Evolutionary conservation across 1,140 invertebrate genomes (phyloP).

Genomic region (Sycophaga agraensis): DNA sequence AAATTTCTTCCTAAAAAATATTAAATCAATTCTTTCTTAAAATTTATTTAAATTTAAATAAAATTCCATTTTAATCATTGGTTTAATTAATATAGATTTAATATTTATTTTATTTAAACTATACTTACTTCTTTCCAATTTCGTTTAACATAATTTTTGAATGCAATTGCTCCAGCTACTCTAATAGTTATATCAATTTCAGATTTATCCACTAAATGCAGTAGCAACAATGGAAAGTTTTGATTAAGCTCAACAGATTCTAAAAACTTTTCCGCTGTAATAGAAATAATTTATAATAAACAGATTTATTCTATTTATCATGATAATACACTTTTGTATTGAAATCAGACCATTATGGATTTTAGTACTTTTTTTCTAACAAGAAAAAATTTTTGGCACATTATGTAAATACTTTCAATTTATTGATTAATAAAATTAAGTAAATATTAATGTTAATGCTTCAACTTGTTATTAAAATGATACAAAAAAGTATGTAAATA

Average conservation of each 20-base stretch:
- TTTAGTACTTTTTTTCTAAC: too few relatives aligned
- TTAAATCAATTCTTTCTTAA: background rate
- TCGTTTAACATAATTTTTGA: constrained; percentile 95
- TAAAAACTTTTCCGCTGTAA: constrained; percentile 88
- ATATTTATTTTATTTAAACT: background rate
- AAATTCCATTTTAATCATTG: constrained; percentile 1
- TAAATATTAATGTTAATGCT: too few relatives aligned
- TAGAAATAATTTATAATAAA: constrained; percentile 20
- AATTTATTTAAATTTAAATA: background rate
- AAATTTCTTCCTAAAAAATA: constrained; percentile 68
- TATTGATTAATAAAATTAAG: too few relatives aligned
- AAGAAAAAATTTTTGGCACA: too few relatives aligned
- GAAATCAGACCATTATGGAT: too few relatives aligned
- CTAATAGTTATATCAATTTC: constrained; percentile 79
- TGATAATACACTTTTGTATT: too few relatives aligned
- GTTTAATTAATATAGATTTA: constrained; percentile 2
- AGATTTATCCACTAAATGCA: constrained; percentile 80
- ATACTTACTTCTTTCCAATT: constrained; percentile 87
- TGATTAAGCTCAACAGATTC: constrained; percentile 87
- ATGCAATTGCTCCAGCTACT: constrained; percentile 85
- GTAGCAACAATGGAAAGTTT: constrained; percentile 85
- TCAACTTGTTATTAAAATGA: too few relatives aligned
- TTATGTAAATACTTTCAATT: too few relatives aligned
- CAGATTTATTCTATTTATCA: too few relatives aligned
- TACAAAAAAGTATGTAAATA: too few relatives aligned